Evolutionary conservation across 2,888 invertebrate species (phyloP).

Genomic region (Oxytorus armatus): DNA sequence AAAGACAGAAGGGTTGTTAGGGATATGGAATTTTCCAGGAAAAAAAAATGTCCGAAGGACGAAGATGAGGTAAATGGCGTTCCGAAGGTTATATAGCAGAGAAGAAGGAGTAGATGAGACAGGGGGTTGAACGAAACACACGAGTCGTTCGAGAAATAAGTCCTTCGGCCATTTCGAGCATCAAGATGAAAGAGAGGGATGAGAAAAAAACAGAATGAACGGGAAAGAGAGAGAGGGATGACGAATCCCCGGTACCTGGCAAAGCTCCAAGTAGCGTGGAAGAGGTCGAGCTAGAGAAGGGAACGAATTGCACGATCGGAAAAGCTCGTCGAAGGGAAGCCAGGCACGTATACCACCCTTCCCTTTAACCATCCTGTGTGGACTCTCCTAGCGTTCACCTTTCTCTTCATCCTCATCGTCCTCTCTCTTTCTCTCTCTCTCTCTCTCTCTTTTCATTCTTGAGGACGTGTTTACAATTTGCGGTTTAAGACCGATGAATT

Average conservation of each 20-base stretch:
- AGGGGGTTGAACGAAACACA: slow-evolving; percentile 44
- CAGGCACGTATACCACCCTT: slow-evolving; percentile 70
- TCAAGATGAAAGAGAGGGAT: slow-evolving; percentile 20
- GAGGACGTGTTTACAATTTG: slow-evolving; percentile 70
- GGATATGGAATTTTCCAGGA: slow-evolving; percentile 20
- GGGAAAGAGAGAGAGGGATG: slow-evolving; percentile 19
- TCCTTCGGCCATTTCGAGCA: slow-evolving; percentile 51
- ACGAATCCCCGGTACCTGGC: slow-evolving; percentile 61
- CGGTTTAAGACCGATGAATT: slow-evolving; percentile 68
- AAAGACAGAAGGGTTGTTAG: slow-evolving; percentile 8
- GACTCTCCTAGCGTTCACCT: slow-evolving; percentile 29
- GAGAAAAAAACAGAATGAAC: slow-evolving; percentile 1
- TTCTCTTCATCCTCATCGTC: slow-evolving; percentile 22
- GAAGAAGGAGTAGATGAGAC: slow-evolving; percentile 5
- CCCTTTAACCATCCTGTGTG: slow-evolving; percentile 45
- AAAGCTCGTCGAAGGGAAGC: slow-evolving; percentile 70
- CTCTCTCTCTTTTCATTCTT: slow-evolving; percentile 59
- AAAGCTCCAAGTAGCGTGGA: slow-evolving; percentile 62
- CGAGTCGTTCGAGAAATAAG: slow-evolving; percentile 57
- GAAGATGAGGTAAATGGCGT: slow-evolving; percentile 48
- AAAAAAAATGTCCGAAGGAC: slow-evolving; percentile 17
- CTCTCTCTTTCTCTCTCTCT: background rate
- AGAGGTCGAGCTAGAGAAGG: slow-evolving; percentile 56
- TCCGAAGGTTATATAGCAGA: slow-evolving; percentile 29
- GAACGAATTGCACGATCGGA: slow-evolving; percentile 63